Conservation (phyloP, 2,888 invertebrate genomes). For the Clepsis dumicolana region DNA sequence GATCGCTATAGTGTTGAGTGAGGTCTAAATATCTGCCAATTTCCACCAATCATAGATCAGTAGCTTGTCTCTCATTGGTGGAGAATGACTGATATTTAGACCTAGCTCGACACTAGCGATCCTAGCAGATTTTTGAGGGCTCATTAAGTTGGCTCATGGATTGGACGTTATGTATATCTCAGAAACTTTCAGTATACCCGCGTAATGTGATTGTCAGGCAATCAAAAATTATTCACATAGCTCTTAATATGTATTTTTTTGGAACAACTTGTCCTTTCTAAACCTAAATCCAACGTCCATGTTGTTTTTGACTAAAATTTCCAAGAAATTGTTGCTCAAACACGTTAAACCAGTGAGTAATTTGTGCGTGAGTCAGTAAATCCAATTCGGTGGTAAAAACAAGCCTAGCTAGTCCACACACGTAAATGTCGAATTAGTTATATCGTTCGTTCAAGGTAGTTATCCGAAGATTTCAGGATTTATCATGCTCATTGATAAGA, state of each 20-base stretch:
- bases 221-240: background rate
- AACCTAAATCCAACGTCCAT: background rate
- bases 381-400: background rate
- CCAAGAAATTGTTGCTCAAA: background rate
- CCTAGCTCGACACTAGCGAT: no score
- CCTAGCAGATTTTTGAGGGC: no score
- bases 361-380: background rate
- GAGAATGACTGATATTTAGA: no score
- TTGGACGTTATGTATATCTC: background rate
- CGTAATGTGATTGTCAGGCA: background rate
- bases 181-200: background rate
- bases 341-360: conserved; percentile 13
- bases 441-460: background rate
- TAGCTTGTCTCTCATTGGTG: no score
- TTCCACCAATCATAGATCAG: no score
- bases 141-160: no score
- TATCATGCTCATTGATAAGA: background rate
- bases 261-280: background rate
- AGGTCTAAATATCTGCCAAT: no score
- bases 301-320: background rate
- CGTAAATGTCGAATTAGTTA: background rate
- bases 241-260: background rate
- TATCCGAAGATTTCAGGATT: background rate
- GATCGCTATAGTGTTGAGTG: no score
- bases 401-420: conserved; percentile 14